A percentile compares a stretch with the other conserved stretches of the same genome.
These are phyloP conservation scores for Tetraneura akinire DNA, from an alignment of 1,140 invertebrate species.

Conservation along the genomic window DNA sequence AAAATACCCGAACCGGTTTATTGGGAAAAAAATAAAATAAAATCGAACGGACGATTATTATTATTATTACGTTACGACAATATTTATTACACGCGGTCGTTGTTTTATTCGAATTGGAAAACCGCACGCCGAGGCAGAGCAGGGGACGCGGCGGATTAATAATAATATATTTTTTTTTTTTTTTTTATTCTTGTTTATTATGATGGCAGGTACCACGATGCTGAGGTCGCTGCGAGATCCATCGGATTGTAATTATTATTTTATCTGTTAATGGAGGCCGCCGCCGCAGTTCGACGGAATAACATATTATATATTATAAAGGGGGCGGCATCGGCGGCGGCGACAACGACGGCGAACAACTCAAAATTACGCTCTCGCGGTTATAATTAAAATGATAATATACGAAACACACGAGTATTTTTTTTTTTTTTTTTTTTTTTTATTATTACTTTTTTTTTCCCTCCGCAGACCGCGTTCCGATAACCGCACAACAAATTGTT, in stretches of 20 bases:
- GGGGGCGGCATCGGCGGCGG: not conserved
- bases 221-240: conserved; percentile 13
- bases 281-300: not conserved
- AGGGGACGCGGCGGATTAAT: conserved; percentile 5
- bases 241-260: conserved; percentile 35
- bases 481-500: conserved; percentile 25
- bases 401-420: conserved; percentile 2
- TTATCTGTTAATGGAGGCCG: conserved; percentile 4
- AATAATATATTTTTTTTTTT: not conserved
- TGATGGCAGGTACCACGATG: not conserved
- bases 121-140: conserved; percentile 17
- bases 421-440: not conserved
- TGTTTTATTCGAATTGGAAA: conserved; percentile 31
- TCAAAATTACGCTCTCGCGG: conserved; percentile 30
- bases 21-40: not conserved
- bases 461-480: not conserved
- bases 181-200: not conserved
- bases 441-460: too few species aligned
- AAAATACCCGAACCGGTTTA: conserved; percentile 11
- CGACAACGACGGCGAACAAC: not conserved
- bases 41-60: conserved; percentile 15
- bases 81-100: conserved; percentile 24
- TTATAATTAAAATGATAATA: conserved; percentile 32
- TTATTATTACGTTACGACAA: conserved; percentile 23
- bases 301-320: not conserved